Base-by-base conservation (phyloP, 2,797 vertebrate genomes). In the Capromys pilorides region DNA sequence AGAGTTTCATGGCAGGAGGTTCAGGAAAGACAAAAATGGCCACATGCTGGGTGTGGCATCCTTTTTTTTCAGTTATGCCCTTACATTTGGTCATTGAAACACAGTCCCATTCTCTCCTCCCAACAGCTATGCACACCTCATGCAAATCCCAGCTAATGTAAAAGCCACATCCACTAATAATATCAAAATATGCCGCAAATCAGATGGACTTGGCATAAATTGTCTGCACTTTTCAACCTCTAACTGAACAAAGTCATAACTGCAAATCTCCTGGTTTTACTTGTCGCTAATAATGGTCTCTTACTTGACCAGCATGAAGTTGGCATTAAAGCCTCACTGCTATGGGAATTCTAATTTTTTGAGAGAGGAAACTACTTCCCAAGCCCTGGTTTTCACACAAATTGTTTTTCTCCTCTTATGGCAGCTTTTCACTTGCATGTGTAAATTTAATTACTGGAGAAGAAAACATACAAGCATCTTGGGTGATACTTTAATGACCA, bases 261-360 rank as follows among this genome's bases (percentile, higher is more conserved):
- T 89, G 41, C 79, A 87, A 93, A 89, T 83, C 85, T 96, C 86
- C 64, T 78, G 64, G 54, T 94, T 95, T 95, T 94, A 49, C 51
- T 86, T 89, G 83, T 97, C 96, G 84, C 82, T 90, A 64, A 66
- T 95, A 92, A 95, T 88, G 90, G 78, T 78, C 95, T 97, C 96
- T 97, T 96, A 95, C 95, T 97, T 94, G 93, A 94, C 78, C 86
- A 96, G 79, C 33, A 7, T 73, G 92, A 94, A 95, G 88, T 91
- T 88, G 41, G 69, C 80, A 93, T 97, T 97, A 92, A 41, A 91
- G 69, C 91, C 91, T 51, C 93, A 86, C 39, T 86, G 97, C 95
- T 94, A 31, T 90, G 86, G 96, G 96, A 96, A 97, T 96, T 97
- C 93, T 93, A 83, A 95, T 97, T 97, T 97, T 97, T 94, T 92